Evolutionary conservation across 1,140 invertebrate genomes (phyloP).

Genomic region (Gerris buenoi): DNA sequence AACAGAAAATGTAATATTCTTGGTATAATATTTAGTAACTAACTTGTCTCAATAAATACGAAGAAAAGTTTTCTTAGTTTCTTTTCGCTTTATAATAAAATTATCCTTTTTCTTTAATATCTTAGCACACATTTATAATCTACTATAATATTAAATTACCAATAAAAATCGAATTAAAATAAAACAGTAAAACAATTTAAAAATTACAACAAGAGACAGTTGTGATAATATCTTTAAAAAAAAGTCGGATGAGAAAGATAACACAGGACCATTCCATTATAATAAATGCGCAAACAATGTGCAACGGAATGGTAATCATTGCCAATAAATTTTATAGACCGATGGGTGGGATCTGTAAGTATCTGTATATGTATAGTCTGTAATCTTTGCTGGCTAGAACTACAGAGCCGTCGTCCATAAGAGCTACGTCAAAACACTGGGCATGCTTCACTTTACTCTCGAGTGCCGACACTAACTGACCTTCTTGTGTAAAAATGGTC

Average conservation of each 20-base stretch:
- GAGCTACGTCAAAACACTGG: constrained; percentile 96
- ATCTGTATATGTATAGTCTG: constrained; percentile 95
- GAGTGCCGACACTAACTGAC: constrained; percentile 84
- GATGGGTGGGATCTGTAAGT: constrained; percentile 74
- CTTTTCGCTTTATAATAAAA: too few species aligned
- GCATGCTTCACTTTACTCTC: constrained; percentile 99
- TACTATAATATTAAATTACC: background rate
- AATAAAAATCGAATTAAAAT: background rate
- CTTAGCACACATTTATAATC: background rate
- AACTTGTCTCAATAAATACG: too few species aligned
- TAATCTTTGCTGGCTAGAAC: constrained; percentile 98
- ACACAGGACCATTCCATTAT: constrained; percentile 5
- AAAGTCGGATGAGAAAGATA: constrained; percentile 3
- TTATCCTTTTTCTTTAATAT: too few species aligned
- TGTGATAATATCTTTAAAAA: background rate
- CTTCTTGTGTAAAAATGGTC: constrained; percentile 94
- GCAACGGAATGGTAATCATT: constrained; percentile 14
- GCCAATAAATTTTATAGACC: constrained; percentile 36
- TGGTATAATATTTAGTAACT: too few species aligned
- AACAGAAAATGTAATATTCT: too few species aligned
- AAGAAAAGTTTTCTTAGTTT: too few species aligned
- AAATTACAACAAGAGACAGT: constrained; percentile 4
- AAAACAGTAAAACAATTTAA: constrained; percentile 2
- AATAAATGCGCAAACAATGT: constrained; percentile 15
- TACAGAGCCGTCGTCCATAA: constrained; percentile 98